These are phyloP conservation scores for Aptenodytes forsteri DNA, from an alignment of 2,113 vertebrate genomes.

Conservation along the genomic window DNA sequence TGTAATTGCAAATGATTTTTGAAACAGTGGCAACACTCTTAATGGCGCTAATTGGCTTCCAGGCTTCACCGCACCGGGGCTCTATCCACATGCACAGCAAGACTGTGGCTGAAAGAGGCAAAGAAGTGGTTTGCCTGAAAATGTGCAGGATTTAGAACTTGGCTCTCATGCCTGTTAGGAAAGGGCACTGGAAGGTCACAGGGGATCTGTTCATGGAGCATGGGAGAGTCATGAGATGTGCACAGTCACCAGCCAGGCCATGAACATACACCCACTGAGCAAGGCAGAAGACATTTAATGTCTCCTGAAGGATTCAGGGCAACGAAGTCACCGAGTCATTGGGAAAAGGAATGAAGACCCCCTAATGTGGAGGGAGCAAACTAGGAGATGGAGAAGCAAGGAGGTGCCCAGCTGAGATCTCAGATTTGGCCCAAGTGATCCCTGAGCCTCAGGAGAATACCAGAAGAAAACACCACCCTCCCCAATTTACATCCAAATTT, in stretches of 20 bases:
- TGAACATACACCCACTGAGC: not conserved
- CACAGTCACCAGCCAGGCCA: not conserved
- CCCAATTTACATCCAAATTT: accelerated
- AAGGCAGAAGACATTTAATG: not conserved
- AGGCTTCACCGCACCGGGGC: not conserved
- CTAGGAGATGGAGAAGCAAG: not conserved
- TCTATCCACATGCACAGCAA: not conserved
- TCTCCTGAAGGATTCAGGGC: not conserved
- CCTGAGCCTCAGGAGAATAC: not conserved
- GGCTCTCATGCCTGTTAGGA: not conserved
- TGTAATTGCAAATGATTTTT: not conserved
- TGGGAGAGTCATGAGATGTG: not conserved
- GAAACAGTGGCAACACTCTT: not conserved
- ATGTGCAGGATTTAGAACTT: not conserved
- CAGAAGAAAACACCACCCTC: not conserved
- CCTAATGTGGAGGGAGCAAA: not conserved
- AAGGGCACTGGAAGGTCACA: not conserved
- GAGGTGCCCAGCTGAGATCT: not conserved
- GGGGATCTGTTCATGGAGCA: not conserved
- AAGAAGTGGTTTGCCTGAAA: not conserved
- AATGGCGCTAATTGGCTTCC: not conserved
- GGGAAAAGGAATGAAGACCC: not conserved
- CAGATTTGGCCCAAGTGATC: not conserved
- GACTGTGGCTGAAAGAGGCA: not conserved
- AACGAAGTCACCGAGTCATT: not conserved